Evolutionary conservation across 2,113 vertebrate genomes (phyloP).

Genomic region (Lasiurus borealis): DNA sequence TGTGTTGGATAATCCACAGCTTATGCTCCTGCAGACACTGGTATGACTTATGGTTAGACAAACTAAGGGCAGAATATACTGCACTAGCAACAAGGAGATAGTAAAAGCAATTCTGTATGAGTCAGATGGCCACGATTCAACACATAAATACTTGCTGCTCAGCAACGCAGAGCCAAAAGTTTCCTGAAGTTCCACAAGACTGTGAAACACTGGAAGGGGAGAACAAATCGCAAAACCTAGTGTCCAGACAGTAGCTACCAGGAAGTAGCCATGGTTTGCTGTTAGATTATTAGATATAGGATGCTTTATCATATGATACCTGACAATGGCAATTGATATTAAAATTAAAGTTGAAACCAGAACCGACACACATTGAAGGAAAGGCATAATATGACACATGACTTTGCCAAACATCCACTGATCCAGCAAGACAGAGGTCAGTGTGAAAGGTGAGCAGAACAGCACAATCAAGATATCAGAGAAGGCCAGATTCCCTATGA

Average conservation of each 20-base stretch:
- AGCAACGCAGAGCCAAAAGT: slow-evolving; percentile 85
- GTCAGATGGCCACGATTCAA: slow-evolving; percentile 90
- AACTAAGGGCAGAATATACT: slow-evolving; percentile 89
- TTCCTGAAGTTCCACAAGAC: slow-evolving; percentile 88
- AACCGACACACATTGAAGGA: slow-evolving; percentile 90
- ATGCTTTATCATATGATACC: slow-evolving; percentile 91
- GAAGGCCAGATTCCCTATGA: slow-evolving; percentile 91
- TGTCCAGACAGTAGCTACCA: slow-evolving; percentile 87
- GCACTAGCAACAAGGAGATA: slow-evolving; percentile 88
- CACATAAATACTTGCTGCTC: slow-evolving; percentile 88
- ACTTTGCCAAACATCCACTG: slow-evolving; percentile 90
- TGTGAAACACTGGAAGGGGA: slow-evolving; percentile 90
- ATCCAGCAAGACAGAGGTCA: slow-evolving; percentile 89
- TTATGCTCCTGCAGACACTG: slow-evolving; percentile 90
- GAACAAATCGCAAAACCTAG: slow-evolving; percentile 89
- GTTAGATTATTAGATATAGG: slow-evolving; percentile 89
- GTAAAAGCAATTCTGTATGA: slow-evolving; percentile 90
- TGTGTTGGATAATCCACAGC: slow-evolving; percentile 85
- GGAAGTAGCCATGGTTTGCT: slow-evolving; percentile 88
- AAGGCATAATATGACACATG: slow-evolving; percentile 91
- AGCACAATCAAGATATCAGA: slow-evolving; percentile 92
- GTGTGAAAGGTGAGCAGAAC: slow-evolving; percentile 91
- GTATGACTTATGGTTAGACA: slow-evolving; percentile 90
- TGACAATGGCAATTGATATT: slow-evolving; percentile 90
- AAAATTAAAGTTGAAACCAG: slow-evolving; percentile 91